Evolutionary conservation across 2,888 invertebrate genomes (phyloP).

Genomic region (Bimastos eiseni): DNA sequence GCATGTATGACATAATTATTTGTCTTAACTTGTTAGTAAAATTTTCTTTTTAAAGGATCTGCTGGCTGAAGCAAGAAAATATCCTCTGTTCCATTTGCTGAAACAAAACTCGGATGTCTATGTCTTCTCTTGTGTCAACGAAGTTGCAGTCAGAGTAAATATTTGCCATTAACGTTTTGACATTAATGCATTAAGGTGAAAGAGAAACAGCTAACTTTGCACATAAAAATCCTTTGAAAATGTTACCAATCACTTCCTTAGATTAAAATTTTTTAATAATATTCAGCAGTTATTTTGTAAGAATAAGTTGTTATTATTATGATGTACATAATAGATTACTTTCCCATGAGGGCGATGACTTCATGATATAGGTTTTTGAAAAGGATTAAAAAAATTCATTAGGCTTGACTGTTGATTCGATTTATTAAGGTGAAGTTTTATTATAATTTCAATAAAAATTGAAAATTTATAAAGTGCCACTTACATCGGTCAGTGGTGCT

Average conservation of each 20-base stretch:
- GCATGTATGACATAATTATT: not conserved
- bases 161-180: not conserved
- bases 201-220: no score
- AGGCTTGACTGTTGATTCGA: no score
- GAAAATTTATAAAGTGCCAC: no score
- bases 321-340: no score
- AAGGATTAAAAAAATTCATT: no score
- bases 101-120: not conserved
- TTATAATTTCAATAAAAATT: no score
- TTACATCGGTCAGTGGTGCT: no score
- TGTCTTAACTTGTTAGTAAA: not conserved
- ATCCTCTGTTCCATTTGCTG: constrained; percentile 19
- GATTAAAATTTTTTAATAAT: not conserved
- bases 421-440: no score
- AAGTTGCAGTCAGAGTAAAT: constrained; percentile 26
- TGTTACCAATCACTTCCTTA: not conserved
- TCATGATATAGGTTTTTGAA: no score
- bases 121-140: constrained; percentile 25
- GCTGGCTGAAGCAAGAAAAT: constrained; percentile 7
- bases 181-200: not conserved
- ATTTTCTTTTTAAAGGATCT: constrained; percentile 15
- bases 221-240: not conserved
- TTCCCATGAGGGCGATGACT: no score
- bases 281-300: no score
- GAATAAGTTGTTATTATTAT: no score